Percentiles rank a stretch among this genome's conserved stretches.
phyloP scores from a whole-genome alignment of 2,797 vertebrate genomes.

The Emys orbicularis region DNA sequence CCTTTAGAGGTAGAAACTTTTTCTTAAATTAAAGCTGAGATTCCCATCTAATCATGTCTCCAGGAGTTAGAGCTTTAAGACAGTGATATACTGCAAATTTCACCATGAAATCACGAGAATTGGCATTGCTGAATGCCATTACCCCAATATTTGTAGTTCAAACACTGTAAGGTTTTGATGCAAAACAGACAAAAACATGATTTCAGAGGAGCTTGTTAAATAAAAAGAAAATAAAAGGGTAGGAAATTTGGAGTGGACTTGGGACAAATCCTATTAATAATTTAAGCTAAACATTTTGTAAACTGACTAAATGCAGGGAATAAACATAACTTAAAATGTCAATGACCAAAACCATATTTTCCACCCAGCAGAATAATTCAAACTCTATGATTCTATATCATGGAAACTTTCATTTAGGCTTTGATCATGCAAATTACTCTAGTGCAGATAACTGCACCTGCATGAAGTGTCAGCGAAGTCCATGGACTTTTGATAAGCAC shows the following conservation, averaged over 20 bases:
- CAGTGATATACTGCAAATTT: conserved; percentile 29
- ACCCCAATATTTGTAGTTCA: background rate
- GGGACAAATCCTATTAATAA: background rate
- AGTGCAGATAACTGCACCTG: background rate
- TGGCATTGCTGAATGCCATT: conserved; percentile 25
- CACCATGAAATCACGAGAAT: background rate
- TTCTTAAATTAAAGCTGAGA: conserved; percentile 23
- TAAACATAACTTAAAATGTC: background rate
- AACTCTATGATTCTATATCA: background rate
- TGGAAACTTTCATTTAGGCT: background rate
- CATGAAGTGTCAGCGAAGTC: background rate
- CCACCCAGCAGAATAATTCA: background rate
- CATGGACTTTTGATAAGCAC: conserved; percentile 17
- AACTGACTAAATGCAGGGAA: background rate
- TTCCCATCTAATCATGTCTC: conserved; percentile 29
- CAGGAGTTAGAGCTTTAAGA: conserved; percentile 32
- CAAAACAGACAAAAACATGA: conserved; percentile 24
- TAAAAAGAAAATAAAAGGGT: conserved; percentile 16
- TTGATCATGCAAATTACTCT: background rate
- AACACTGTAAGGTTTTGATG: conserved; percentile 7
- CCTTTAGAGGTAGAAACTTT: conserved; percentile 8
- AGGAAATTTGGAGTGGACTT: background rate
- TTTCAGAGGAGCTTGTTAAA: background rate
- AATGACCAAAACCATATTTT: background rate
- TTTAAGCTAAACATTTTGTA: background rate